Base-by-base conservation (phyloP, 2,797 vertebrate species). In the Gymnocypris eckloni region DNA sequence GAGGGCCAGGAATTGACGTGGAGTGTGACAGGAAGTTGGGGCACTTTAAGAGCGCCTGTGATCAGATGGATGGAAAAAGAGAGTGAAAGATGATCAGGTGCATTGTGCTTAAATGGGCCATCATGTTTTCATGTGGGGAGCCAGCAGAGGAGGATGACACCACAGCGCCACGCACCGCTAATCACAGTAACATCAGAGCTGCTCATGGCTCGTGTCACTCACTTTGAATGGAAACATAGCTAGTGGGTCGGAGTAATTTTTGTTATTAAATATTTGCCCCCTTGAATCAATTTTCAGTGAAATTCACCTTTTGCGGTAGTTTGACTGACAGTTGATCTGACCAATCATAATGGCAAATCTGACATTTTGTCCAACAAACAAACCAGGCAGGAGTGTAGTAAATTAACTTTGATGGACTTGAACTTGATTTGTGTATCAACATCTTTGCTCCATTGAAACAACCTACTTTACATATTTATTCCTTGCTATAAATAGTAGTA, bases 101-200 rank as follows among this genome's bases (percentile, higher is more conserved):
- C 15, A 2, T 52, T 84, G 75, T 84, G 72, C 71, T 76, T 72
- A 25, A 48, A 45, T 52, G 25, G 52, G 52, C 69, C 39, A 16
- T 61, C 33, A 45, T 73, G 81, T 73, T 73, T 75, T 83, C 56
- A 50, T 50, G 66, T 39, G 43, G 12, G 75, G 64, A 87, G 76
- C 73, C 81, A 79, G 76, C 28, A 83, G 50, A 77, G 43, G 28
- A 82, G 54, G 67, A 83, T 83, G 76, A 80, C 86, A 81, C 79
- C 69, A 66, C 37, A 20, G 39, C 25, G 43, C 41, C 39, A 72
- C 5, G 4, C 28, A 2, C 11, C 1, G 8, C 52, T 79, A 71
- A 80, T 45, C 54, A 70, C 64, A 6, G 39, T 73, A 76, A 80
- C 82, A 87, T 87, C 86, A 84, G 77, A 87, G 86, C 52, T 39